Base-by-base conservation (phyloP, 2,888 invertebrate species). In the Dicyrtoma fusca region DNA sequence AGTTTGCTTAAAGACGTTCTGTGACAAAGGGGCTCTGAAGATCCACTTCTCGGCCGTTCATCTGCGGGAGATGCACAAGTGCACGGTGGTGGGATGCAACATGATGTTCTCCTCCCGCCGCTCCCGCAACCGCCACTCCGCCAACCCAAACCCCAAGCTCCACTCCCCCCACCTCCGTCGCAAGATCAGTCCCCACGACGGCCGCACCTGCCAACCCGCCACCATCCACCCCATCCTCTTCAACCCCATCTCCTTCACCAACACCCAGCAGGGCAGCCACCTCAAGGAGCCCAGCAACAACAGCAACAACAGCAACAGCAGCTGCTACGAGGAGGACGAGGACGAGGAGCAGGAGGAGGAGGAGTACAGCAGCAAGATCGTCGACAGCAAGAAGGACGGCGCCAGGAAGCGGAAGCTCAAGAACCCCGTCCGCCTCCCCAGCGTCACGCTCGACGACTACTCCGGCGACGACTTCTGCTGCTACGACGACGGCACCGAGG, bases 41-140 rank as follows among this genome's bases (percentile, higher is more conserved):
- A 99, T 99, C 8, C 99, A 99, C 84, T 98, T 97, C 83, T 97
- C 97, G 65, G 99, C 99, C 0, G 99, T 99, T 11, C 99, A 99
- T 83, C 85, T 98, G 74, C 89, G 97, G 51, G 99, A 99, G 86
- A 99, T 99, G 98, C 99, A 99, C 85, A 95, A 95, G 85, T 99
- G 99, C 83, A 97, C 98, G 0, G 97, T 99, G 0, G 95, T 95
- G 83, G 97, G 97, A 0, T 98, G 98, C 85, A 97, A 94, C 83
- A 97, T 97, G 95, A 97, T 97, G 95, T 98, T 98, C 83, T 97
- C 97, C 84, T 97, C 97, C 13, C 87, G 98, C 78, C 87, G 98
- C 78, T 96, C 96, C 26, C 88, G 98, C 66, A 98, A 98, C 82
- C 88, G 98, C 1, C 98, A 98, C 84, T 95, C 95, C 84, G 97